phyloP scores from a whole-genome alignment of 1,140 invertebrate species.

The Heliconius hewitsoni region DNA sequence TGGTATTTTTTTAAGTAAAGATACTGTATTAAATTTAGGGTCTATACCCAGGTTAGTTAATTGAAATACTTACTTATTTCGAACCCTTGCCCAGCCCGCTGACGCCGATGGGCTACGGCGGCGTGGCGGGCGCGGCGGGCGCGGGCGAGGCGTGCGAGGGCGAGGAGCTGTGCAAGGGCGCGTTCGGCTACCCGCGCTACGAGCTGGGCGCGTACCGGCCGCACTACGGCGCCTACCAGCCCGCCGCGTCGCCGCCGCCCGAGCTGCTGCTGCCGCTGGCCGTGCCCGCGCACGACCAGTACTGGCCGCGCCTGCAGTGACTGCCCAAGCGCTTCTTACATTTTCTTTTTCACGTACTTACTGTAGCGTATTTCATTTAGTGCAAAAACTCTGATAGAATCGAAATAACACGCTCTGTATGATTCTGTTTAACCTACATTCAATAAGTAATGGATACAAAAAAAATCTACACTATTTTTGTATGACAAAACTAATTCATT shows the following conservation, averaged over 20 bases:
- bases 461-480: no score
- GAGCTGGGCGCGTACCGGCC: conserved; percentile 60
- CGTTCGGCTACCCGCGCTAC: conserved; percentile 70
- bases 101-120: conserved; percentile 71
- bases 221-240: conserved; percentile 66
- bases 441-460: no score
- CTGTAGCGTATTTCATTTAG: no score
- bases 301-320: conserved; percentile 97
- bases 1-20: no score
- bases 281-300: conserved; percentile 94
- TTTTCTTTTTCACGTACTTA: no score
- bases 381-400: no score
- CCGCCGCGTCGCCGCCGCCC: conserved; percentile 61
- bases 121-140: conserved; percentile 35
- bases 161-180: conserved; percentile 64
- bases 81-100: conserved; percentile 51
- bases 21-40: no score
- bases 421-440: no score
- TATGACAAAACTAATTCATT: no score
- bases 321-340: conserved; percentile 30
- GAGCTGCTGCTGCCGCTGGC: conserved; percentile 91
- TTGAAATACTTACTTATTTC: no score
- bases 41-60: no score
- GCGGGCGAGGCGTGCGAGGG: conserved; percentile 56
- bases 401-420: no score